Evolutionary conservation across 2,797 vertebrate species (phyloP).

Genomic region (Huso huso): DNA sequence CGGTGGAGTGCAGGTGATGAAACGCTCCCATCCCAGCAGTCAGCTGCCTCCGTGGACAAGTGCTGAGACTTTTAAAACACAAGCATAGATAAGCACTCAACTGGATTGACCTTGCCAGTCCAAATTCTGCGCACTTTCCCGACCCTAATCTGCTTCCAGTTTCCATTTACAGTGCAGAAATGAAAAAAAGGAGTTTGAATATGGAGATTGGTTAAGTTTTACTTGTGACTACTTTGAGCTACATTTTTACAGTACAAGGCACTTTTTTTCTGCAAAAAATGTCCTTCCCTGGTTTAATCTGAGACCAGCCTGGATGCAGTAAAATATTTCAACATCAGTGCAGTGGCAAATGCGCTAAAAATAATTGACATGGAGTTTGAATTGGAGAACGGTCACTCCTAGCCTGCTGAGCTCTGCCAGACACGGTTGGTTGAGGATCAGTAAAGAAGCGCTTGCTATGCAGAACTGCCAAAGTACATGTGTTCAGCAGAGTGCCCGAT

Average conservation of each 20-base stretch:
- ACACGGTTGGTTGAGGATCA: conserved; percentile 42
- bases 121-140: conserved; percentile 49
- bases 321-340: conserved; percentile 9
- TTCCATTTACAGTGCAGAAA: conserved; percentile 47
- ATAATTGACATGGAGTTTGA: conserved; percentile 23
- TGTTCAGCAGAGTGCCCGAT: conserved; percentile 80
- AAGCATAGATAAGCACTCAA: conserved; percentile 72
- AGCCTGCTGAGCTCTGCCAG: conserved; percentile 35
- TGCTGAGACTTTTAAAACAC: conserved; percentile 47
- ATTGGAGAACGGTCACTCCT: conserved; percentile 36
- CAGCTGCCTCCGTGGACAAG: conserved; percentile 63
- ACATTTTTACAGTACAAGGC: conserved; percentile 34
- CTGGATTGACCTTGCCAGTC: conserved; percentile 66
- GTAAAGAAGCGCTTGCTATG: conserved; percentile 67
- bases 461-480: conserved; percentile 82
- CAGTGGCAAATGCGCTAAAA: conserved; percentile 13
- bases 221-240: conserved; percentile 1
- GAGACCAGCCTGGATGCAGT: conserved; percentile 29
- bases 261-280: conserved; percentile 28
- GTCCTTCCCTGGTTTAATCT: conserved; percentile 21
- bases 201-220: conserved; percentile 11
- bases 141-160: conserved; percentile 34
- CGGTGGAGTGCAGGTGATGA: conserved; percentile 97
- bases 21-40: conserved; percentile 52
- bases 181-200: conserved; percentile 36